Evolutionary conservation across 2,888 invertebrate species (phyloP), one percentile per base, ranked within the genome.

Genomic region (Aporophyla lueneburgensis): DNA sequence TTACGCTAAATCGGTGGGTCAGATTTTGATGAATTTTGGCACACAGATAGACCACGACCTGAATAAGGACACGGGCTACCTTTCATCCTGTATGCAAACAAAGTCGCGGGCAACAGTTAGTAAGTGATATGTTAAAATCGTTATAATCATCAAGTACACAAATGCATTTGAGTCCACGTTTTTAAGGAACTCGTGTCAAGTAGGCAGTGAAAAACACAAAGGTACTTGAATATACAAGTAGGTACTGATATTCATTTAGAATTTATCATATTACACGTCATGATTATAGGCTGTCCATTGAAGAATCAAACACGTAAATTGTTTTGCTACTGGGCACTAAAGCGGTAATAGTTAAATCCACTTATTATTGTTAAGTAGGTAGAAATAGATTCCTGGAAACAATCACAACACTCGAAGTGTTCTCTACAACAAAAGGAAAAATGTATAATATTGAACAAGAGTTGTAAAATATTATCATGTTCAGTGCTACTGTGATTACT

Each of bases 381-480:
- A 46, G 14, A 70, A 69, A 14, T 14, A 46, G 19, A 70, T 76
- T 61, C 49, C 24, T 56, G 65, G 43, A 46, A 65, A 69, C 10
- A 56, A n/a, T 74, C 58, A 19, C 24, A 43, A 66, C 24, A 81
- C 54, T 63, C 43, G 40, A 65, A 33, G 33, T 27, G 49, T 65
- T 65, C 40, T 46, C 10, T 43, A 61, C 10, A 61, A 61, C 75
- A 69, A 67, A 51, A 24, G 59, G 27, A 65, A 65, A 81, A 66
- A 61, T 56, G n/a, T 40, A 46, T 51, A 68, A 76, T 80, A 80
- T 70, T 82, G 24, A 69, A 81, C 49, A 24, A 58, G 53, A 43
- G 21, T 12, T 59, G 33, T 46, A 61, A 69, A 81, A 81, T 69
- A 80, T 80, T 81, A 76, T 70, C 59, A 70, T 24, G 16, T 33